Evolutionary conservation across 1,140 invertebrate genomes (phyloP).

Genomic region (Eueides isabella): DNA sequence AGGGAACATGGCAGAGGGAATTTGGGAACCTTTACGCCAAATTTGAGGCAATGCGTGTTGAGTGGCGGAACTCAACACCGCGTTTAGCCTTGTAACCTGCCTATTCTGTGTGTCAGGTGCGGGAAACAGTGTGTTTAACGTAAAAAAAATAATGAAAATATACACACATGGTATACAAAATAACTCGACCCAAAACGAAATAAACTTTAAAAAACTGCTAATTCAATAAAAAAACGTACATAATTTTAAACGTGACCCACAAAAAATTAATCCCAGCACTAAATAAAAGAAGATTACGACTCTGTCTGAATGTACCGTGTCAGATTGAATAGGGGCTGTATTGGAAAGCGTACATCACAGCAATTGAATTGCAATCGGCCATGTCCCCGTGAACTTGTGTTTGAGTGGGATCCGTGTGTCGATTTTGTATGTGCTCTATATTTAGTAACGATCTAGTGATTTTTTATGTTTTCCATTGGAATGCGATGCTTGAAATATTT

Average conservation of each 20-base stretch:
- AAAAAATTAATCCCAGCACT: neutral
- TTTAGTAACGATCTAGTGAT: neutral
- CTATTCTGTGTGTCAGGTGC: no score
- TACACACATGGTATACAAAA: no score
- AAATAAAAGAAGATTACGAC: neutral
- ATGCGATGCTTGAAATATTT: neutral
- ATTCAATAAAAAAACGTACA: neutral
- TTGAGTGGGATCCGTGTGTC: constrained; percentile 11
- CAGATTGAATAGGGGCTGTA: constrained; percentile 9
- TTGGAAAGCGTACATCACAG: constrained; percentile 14
- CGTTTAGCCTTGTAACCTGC: no score
- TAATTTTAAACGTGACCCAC: neutral
- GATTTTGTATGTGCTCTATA: neutral
- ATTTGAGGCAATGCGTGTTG: no score
- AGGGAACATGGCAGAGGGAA: no score
- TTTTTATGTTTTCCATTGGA: neutral
- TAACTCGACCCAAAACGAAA: neutral
- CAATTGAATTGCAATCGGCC: constrained; percentile 15
- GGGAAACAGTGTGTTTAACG: no score
- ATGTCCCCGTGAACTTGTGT: constrained; percentile 14
- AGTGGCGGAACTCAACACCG: no score
- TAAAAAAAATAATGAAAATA: no score
- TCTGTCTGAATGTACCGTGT: neutral
- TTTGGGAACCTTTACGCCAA: no score
- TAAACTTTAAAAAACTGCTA: neutral